Evolutionary conservation across 2,888 invertebrate genomes (phyloP).

Genomic region (Hermodice carunculata): DNA sequence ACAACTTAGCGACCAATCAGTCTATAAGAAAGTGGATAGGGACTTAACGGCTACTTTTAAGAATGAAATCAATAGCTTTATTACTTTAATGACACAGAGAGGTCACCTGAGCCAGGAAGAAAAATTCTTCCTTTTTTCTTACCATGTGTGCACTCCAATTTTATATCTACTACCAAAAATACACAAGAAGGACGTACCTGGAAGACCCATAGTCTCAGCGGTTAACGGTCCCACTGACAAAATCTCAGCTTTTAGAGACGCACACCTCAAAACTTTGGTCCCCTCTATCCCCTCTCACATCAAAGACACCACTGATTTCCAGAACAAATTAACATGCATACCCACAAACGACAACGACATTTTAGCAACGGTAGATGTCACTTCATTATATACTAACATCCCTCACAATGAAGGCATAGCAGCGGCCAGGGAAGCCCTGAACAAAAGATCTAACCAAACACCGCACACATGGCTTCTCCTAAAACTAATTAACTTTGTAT

Average conservation of each 20-base stretch:
- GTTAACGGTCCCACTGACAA: not conserved
- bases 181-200: not conserved
- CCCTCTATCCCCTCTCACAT: not conserved
- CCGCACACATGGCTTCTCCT: not conserved
- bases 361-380: not conserved
- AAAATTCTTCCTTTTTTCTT: no score
- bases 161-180: constrained; percentile 1
- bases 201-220: not conserved
- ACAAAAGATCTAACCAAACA: not conserved
- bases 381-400: not conserved
- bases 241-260: not conserved
- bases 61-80: no score
- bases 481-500: not conserved
- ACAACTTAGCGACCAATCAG: no score
- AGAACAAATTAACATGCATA: not conserved
- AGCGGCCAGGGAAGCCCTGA: not conserved
- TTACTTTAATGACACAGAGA: no score
- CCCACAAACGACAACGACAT: not conserved
- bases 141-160: no score
- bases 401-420: not conserved
- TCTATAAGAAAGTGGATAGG: no score
- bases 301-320: not conserved
- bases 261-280: not conserved
- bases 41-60: no score
- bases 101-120: no score